Conservation (phyloP, 2,113 vertebrate species). For the Rhineura floridana region DNA sequence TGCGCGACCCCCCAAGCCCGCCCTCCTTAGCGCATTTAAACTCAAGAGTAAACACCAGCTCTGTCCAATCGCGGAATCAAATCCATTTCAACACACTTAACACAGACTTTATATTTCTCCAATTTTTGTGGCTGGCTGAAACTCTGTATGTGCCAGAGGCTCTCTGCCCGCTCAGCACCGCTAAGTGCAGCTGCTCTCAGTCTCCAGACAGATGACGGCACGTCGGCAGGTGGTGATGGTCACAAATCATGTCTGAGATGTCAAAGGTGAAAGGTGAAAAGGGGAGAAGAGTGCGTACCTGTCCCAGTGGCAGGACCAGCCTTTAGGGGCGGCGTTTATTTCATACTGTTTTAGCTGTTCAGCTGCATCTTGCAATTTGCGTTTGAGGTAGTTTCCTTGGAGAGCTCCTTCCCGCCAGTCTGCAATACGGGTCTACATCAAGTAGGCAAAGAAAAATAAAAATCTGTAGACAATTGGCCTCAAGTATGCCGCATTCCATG, state of each 20-base stretch:
- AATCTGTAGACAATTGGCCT: background rate
- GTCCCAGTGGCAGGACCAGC: conserved; percentile 99
- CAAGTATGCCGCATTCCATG: background rate
- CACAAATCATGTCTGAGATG: conserved; percentile 90
- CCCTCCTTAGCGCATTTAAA: conserved; percentile 81
- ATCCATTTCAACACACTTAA: conserved; percentile 79
- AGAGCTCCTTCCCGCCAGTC: conserved; percentile 98
- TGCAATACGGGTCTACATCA: conserved; percentile 90
- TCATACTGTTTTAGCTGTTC: conserved; percentile 99
- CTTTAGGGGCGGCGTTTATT: conserved; percentile 99
- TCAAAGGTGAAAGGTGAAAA: conserved; percentile 98
- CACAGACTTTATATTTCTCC: conserved; percentile 74
- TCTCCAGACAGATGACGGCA: conserved; percentile 78
- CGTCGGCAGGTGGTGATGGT: conserved; percentile 81
- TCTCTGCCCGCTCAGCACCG: conserved; percentile 78
- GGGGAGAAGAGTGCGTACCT: conserved; percentile 99
- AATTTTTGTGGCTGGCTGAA: conserved; percentile 68
- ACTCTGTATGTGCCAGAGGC: conserved; percentile 69
- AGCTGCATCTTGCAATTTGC: conserved; percentile 96
- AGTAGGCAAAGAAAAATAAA: conserved; percentile 52
- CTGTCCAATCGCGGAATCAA: conserved; percentile 79
- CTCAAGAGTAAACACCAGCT: conserved; percentile 77
- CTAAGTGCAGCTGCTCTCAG: conserved; percentile 78
- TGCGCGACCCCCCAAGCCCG: conserved; percentile 90
- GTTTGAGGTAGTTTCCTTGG: conserved; percentile 97